Evolutionary conservation across 2,888 invertebrate species (phyloP).

Genomic region (Lepetodrilus schrolli): DNA sequence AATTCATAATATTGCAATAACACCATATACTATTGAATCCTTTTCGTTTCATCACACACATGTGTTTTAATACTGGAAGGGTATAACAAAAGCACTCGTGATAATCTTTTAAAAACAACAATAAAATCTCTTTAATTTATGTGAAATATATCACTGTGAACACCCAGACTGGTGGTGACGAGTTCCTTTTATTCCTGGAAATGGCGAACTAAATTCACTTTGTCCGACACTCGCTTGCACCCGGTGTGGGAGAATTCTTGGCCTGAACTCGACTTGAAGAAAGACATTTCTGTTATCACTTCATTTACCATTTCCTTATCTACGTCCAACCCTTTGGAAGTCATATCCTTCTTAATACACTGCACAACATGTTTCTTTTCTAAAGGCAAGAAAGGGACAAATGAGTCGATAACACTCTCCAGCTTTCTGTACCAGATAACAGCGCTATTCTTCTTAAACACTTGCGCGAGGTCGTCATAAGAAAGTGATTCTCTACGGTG

Average conservation of each 20-base stretch:
- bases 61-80: too few species aligned
- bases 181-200: neutral
- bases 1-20: too few species aligned
- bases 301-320: slow-evolving; percentile 43
- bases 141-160: too few species aligned
- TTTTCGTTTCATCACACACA: too few species aligned
- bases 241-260: slow-evolving; percentile 62
- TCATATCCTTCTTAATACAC: slow-evolving; percentile 61
- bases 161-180: too few species aligned
- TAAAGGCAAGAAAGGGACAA: slow-evolving; percentile 69
- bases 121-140: too few species aligned
- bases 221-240: slow-evolving; percentile 67
- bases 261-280: slow-evolving; percentile 51
- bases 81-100: too few species aligned
- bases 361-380: slow-evolving; percentile 61
- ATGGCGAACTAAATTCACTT: slow-evolving; percentile 53
- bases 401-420: slow-evolving; percentile 50
- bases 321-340: slow-evolving; percentile 50
- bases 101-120: too few species aligned
- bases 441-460: slow-evolving; percentile 42
- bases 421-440: slow-evolving; percentile 56
- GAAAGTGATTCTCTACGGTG: slow-evolving; percentile 44
- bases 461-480: slow-evolving; percentile 43
- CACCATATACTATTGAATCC: too few species aligned
- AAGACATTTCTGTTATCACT: slow-evolving; percentile 59